Conservation (phyloP, 2,888 invertebrate species). For the Hylaea fasciaria region DNA sequence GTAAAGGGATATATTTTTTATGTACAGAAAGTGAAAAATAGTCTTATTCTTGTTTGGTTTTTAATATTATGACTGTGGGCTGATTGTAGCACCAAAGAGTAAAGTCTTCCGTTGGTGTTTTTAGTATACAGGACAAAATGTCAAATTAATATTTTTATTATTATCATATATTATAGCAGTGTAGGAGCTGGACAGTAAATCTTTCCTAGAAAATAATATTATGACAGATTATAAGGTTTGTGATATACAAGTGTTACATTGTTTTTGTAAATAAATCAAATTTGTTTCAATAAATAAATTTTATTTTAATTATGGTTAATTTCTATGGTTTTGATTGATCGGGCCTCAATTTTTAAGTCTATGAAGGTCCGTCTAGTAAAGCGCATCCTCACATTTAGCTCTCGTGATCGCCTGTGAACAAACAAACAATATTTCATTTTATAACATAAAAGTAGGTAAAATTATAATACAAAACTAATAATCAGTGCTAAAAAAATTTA, state of each 20-base stretch:
- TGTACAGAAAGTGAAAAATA: no score
- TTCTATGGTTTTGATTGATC: slow-evolving; percentile 76
- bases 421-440: background rate
- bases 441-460: no score
- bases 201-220: background rate
- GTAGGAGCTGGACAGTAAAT: background rate
- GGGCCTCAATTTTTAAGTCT: slow-evolving; percentile 65
- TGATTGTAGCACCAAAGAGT: no score
- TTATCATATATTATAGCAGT: no score
- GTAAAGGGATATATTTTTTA: no score
- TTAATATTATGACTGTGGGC: no score
- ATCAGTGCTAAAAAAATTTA: no score
- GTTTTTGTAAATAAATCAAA: slow-evolving; percentile 33
- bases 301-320: slow-evolving; percentile 59
- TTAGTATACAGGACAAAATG: no score
- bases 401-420: slow-evolving; percentile 56
- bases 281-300: slow-evolving; percentile 22
- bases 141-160: no score
- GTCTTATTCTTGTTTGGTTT: no score
- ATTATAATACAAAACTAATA: no score
- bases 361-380: slow-evolving; percentile 54
- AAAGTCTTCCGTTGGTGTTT: no score
- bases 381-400: slow-evolving; percentile 56
- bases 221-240: slow-evolving; percentile 5
- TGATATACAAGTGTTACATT: slow-evolving; percentile 14